These are phyloP conservation scores for Nothocercus julius DNA, from an alignment of 2,113 vertebrate genomes.

Conservation along the genomic window DNA sequence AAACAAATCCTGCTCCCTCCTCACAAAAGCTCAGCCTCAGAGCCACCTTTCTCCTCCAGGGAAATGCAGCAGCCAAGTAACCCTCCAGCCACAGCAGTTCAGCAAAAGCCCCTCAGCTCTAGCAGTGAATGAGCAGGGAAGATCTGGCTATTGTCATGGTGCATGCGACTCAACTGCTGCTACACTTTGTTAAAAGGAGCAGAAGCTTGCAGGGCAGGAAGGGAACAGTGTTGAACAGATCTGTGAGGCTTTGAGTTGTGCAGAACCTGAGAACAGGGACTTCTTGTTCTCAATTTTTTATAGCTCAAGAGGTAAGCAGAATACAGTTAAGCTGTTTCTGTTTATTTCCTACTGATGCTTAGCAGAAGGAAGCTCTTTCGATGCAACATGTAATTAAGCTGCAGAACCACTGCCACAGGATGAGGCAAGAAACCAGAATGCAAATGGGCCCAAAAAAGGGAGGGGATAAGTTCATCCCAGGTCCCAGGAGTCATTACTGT, in stretches of 20 bases:
- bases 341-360: slow-evolving; percentile 1
- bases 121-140: not conserved
- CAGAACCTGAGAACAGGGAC: not conserved
- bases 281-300: not conserved
- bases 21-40: not conserved
- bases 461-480: not conserved
- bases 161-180: not conserved
- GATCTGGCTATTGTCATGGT: accelerated
- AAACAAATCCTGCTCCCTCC: not conserved
- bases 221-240: not conserved
- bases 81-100: not conserved
- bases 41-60: not conserved
- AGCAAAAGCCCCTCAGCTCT: not conserved
- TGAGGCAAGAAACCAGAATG: slow-evolving; percentile 51
- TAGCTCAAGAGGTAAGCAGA: not conserved
- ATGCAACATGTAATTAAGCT: slow-evolving; percentile 38
- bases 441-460: not conserved
- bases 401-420: not conserved
- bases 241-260: not conserved
- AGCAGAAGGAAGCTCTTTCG: slow-evolving; percentile 35
- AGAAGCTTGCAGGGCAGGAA: accelerated
- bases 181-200: not conserved
- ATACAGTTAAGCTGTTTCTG: not conserved
- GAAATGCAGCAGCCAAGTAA: not conserved
- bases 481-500: not conserved